Base-by-base conservation (phyloP, 1,140 invertebrate genomes). In the Drosophila ohnishii region DNA sequence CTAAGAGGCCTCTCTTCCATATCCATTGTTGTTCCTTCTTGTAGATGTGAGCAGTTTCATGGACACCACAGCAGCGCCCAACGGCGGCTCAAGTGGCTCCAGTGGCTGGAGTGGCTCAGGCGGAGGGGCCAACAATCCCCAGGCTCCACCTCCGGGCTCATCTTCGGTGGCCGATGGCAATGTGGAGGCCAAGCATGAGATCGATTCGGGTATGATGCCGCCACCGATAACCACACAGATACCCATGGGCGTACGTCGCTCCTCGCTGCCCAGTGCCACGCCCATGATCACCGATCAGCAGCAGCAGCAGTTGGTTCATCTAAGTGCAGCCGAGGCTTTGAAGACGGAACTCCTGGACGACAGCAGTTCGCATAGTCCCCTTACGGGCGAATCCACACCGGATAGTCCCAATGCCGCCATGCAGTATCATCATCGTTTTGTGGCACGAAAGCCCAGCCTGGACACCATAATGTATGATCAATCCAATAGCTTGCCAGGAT, bases 331-430 rank as follows among this genome's bases (percentile, higher is more conserved):
- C 71, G 50, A 78, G 92, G 48, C 92, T 90, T 60, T 96, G 19
- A 96, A 96, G 85, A 95, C 95, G 40, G 95, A 96, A 91, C 92
- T 94, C 3, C 85, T 94, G 2, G 95, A 96, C 80, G 95, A 96
- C 64, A 94, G 93, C 64, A 95, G 94, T 71, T 94, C 95, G 56
- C 93, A 92, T 62, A 94, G 93, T 47, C 91, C 94, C 30, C 69
- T 92, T 8, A 92, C 92, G 25, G 91, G 92, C 0, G 86, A 90
- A 0, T 56, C 67, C 0, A 91, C 88, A 19, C 79, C 85, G 4
- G 79, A 75, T 28, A 88, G 85, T 19, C 87, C 89, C 2, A 90
- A 64, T 34, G 69, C 72, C 8, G 75, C 75, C 2, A 25, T 82
- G 42, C 72, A 90, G 58, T 83, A 85, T 34, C 90, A 80, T 50